Evolutionary conservation across 2,113 vertebrate species (phyloP), one percentile per base, ranked within the genome.

Genomic region (Circaetus gallicus): DNA sequence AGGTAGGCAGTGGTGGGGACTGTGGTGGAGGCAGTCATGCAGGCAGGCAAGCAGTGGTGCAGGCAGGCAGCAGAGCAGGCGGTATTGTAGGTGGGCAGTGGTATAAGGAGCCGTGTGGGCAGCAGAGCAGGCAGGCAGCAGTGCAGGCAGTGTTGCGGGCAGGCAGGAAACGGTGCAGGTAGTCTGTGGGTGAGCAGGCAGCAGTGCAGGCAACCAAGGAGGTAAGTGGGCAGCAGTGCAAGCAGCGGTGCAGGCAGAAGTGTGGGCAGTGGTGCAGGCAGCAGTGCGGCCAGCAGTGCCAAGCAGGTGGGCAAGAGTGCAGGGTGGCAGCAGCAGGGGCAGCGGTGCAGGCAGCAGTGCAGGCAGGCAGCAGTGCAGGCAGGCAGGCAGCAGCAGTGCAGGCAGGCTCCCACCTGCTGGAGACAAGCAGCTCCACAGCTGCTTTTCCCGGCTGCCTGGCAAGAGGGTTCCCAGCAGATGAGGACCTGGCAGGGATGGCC

Each of bases 351-450:
- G 56, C 42, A 21, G 47, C 29, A 13, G 17, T 8, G 38, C 45
- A 32, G 45, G 45, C 31, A 10, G 29, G 21, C 45, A 63, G 80
- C 17, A 9, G 16, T 18, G 18, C 19, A 26, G 28, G 58, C 55
- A 11, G 43, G n/a, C 29, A 40, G 34, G 34, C 40, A 38, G 40
- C 29, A 50, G 45, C 24, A 42, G 36, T 7, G n/a, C 78, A 31
- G 50, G 78, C 45, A 55, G 76, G 42, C 90, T 94, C 38, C 96
- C 92, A 94, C 38, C 94, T 96, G 87, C 95, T 87, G 96, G 94
- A 92, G 65, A 43, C 69, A 28, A n/a, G 74, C 62, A 79, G 74
- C 2, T 65, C 79, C 86, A 26, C 95, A 80, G 79, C 52, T 10
- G 3, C 65, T 82, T 78, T 21, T 25, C 47, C 47, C 0, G 0